phyloP scores from a whole-genome alignment of 2,113 vertebrate species.

The Nibea coibor region DNA sequence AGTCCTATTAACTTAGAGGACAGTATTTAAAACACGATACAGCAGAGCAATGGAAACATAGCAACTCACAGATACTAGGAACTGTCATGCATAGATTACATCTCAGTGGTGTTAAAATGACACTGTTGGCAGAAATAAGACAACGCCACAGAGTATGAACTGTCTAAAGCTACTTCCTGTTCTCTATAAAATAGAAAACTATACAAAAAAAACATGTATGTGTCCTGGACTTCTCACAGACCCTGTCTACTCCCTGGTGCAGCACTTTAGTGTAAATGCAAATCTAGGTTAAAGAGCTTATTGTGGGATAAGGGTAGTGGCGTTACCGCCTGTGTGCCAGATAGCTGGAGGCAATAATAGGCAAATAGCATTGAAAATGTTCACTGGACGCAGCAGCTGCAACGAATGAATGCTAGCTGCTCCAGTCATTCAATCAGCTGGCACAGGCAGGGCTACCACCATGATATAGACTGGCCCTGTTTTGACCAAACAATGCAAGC shows the following conservation, averaged over 20 bases:
- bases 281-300: slow-evolving; percentile 18
- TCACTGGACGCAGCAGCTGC: slow-evolving; percentile 27
- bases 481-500: not conserved
- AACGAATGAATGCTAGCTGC: slow-evolving; percentile 12
- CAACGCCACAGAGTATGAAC: no score
- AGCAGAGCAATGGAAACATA: no score
- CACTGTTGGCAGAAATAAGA: no score
- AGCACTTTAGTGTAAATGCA: not conserved
- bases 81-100: not conserved
- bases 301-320: not conserved
- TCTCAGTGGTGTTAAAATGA: not conserved
- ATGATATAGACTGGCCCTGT: slow-evolving; percentile 5
- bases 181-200: not conserved
- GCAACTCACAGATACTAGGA: not conserved
- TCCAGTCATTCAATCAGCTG: slow-evolving; percentile 26
- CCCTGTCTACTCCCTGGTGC: not conserved
- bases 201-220: not conserved
- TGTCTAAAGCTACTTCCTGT: no score
- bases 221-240: no score
- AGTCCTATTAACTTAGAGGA: slow-evolving; percentile 1
- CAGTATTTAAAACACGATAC: not conserved
- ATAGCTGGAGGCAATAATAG: not conserved
- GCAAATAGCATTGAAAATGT: not conserved
- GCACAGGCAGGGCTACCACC: not conserved
- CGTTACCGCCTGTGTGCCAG: not conserved